Evolutionary conservation across 2,888 invertebrate species (phyloP), one percentile per base, ranked within the genome.

Genomic region (Phalangium opilio): DNA sequence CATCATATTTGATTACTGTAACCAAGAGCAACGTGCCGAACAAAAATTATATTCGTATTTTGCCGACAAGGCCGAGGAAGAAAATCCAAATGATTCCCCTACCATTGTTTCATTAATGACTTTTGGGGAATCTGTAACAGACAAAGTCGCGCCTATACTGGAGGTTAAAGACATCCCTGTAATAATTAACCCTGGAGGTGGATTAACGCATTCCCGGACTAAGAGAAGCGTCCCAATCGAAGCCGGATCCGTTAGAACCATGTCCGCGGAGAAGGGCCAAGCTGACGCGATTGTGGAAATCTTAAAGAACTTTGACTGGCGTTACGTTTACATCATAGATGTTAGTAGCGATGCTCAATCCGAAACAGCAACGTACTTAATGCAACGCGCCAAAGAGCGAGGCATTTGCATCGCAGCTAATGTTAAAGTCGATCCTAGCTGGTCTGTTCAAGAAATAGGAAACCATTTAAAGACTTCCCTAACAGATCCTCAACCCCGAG

Each of bases 1-100:
- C 3, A 50, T 65, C 3, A 62, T 63, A 3, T 55, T 67, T 21
- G 67, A 67, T 52, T 63, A 63, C 21, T 67, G 67, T 48, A 60
- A 60, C 21, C 57, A 61, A 41, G 54, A 59, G 3, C 58, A 59
- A 52, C 56, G 63, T 27, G 62, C 65, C 3, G 61, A 64, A 10
- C 63, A 63, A 47, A 62, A 65, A 52, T 49, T 65, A 10, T 65
- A 63, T 58, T 63, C 61, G 45, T 60, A 64, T 39, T 59, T 66
- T 32, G 62, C 63, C 43, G 66, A 65, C 12, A 48, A 52, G 11
- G 60, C 48, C 7, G 44, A 41, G 18, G 19, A 61, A 42, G 60
- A 47, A 3, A 27, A 27, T 27, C 27, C 27, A 8, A 40, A 41
- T 7, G 51, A 50, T 57, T 60, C 3, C 52, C 57, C 12, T 47